Conservation (phyloP, 2,113 vertebrate species). For the Takifugu flavidus region DNA sequence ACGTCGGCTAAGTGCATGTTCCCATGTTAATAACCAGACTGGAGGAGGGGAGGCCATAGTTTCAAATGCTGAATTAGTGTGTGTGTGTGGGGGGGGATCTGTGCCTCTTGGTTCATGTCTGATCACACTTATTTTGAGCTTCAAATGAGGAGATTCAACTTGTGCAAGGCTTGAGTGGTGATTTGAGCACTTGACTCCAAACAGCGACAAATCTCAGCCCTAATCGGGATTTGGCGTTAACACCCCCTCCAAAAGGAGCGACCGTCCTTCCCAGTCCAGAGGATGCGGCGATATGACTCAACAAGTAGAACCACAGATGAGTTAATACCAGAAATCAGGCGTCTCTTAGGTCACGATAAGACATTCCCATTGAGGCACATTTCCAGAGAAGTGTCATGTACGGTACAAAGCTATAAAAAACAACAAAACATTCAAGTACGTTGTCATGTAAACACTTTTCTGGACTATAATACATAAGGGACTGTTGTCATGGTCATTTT, state of each 20-base stretch:
- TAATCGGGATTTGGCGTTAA: slow-evolving; percentile 11
- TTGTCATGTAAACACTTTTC: slow-evolving; percentile 76
- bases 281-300: slow-evolving; percentile 45
- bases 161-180: slow-evolving; percentile 53
- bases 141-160: slow-evolving; percentile 17
- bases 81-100: slow-evolving; percentile 1
- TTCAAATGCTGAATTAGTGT: slow-evolving; percentile 32
- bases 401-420: slow-evolving; percentile 61
- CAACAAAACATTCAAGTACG: slow-evolving; percentile 74
- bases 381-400: slow-evolving; percentile 70
- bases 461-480: slow-evolving; percentile 64
- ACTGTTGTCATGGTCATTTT: slow-evolving; percentile 55
- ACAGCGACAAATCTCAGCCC: slow-evolving; percentile 30
- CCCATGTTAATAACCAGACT: slow-evolving; percentile 38
- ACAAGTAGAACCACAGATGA: slow-evolving; percentile 25
- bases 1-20: slow-evolving; percentile 62
- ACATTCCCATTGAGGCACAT: slow-evolving; percentile 73
- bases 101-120: slow-evolving; percentile 16
- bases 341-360: slow-evolving; percentile 73
- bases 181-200: slow-evolving; percentile 36
- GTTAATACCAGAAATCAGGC: slow-evolving; percentile 26
- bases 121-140: background rate
- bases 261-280: slow-evolving; percentile 25
- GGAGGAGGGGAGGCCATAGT: slow-evolving; percentile 12
- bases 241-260: background rate